These are phyloP conservation scores for Vidua chalybeata DNA, from an alignment of 2,113 vertebrate genomes.

Conservation along the genomic window DNA sequence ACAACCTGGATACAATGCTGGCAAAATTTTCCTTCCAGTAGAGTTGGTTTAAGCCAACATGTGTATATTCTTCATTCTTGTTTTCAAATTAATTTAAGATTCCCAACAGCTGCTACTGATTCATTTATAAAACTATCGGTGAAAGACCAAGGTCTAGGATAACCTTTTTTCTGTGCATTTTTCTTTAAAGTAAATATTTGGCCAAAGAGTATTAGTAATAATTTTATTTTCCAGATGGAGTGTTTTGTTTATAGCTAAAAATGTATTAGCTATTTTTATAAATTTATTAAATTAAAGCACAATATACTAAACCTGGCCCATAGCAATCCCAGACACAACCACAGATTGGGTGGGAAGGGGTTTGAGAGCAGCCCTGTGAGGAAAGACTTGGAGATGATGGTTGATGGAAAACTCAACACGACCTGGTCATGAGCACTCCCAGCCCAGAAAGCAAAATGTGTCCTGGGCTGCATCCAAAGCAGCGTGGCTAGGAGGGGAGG, in stretches of 20 bases:
- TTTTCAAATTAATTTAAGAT: not conserved
- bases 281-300: not conserved
- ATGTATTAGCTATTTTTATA: not conserved
- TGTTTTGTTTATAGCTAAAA: not conserved
- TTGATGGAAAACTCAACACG: not conserved
- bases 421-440: accelerated
- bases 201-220: not conserved
- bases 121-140: not conserved
- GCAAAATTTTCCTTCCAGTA: not conserved
- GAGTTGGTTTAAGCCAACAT: not conserved
- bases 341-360: not conserved
- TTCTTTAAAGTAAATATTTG: not conserved
- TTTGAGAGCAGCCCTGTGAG: not conserved
- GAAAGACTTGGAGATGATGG: not conserved
- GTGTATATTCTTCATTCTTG: not conserved
- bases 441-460: accelerated
- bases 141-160: not conserved
- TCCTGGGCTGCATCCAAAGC: not conserved
- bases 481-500: accelerated
- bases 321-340: not conserved
- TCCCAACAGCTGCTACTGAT: not conserved
- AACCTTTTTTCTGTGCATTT: not conserved
- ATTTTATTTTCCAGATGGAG: not conserved
- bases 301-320: not conserved
- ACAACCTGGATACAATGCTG: not conserved